phyloP scores from a whole-genome alignment of 2,113 vertebrate species.

The Myrmophylax atrothorax region DNA sequence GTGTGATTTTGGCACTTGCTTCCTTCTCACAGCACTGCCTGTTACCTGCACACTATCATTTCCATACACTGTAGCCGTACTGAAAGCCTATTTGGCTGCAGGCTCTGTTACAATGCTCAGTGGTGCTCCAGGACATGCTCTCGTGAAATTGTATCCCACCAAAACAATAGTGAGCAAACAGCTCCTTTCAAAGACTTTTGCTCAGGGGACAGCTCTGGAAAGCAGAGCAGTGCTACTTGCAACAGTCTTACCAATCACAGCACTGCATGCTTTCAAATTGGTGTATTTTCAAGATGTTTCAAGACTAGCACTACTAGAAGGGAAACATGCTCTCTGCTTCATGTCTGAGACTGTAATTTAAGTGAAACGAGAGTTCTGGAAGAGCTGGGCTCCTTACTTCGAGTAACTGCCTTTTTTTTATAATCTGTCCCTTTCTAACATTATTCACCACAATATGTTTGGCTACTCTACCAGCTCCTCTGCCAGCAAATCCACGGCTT shows the following conservation, averaged over 20 bases:
- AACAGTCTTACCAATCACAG: slow-evolving; percentile 5
- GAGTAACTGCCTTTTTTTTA: not conserved
- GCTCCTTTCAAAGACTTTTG: not conserved
- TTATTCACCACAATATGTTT: not conserved
- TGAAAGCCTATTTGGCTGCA: not conserved
- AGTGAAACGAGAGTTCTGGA: not conserved
- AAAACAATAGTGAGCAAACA: slow-evolving; percentile 24
- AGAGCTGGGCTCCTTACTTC: not conserved
- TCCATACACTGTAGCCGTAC: not conserved
- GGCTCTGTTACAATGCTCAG: not conserved
- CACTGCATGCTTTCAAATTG: not conserved
- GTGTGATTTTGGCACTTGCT: not conserved
- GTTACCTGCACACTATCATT: not conserved
- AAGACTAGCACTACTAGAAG: not conserved
- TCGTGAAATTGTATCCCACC: not conserved
- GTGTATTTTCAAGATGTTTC: not conserved
- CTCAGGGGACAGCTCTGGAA: not conserved
- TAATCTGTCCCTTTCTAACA: not conserved
- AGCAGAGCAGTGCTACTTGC: not conserved
- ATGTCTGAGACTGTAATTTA: not conserved
- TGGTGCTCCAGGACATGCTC: not conserved
- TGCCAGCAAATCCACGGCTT: not conserved
- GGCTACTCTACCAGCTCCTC: not conserved
- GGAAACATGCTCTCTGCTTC: not conserved
- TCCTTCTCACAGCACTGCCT: not conserved